phyloP scores from a whole-genome alignment of 2,888 invertebrate species.

The Malthinus flaveolus region DNA sequence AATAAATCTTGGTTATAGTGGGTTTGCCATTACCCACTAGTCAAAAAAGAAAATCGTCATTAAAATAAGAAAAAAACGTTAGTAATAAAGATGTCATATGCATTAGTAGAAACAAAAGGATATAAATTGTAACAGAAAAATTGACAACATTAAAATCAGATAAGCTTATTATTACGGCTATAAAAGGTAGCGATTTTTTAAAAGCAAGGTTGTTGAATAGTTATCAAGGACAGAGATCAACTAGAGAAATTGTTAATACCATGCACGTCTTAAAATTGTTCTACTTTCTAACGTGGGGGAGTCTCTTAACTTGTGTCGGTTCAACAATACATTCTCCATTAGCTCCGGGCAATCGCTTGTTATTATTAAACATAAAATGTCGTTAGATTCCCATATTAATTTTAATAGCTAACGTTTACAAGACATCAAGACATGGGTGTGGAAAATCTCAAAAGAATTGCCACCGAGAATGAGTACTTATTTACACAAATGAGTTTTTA shows the following conservation, averaged over 20 bases:
- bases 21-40: too few relatives aligned
- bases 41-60: too few relatives aligned
- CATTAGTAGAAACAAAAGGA: conserved; percentile 1
- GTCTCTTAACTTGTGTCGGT: conserved; percentile 12
- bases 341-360: not conserved
- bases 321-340: conserved; percentile 5
- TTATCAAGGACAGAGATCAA: conserved; percentile 37
- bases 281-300: conserved; percentile 36
- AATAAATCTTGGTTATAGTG: too few relatives aligned
- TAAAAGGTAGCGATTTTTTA: conserved; percentile 6
- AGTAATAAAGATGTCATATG: conserved; percentile 2
- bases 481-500: too few relatives aligned
- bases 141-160: not conserved
- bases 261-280: conserved; percentile 14
- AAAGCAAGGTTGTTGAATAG: conserved; percentile 25
- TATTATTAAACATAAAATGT: conserved; percentile 7
- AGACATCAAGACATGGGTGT: not conserved
- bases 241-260: conserved; percentile 29
- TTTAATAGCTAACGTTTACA: conserved; percentile 2
- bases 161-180: not conserved
- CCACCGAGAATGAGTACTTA: not conserved
- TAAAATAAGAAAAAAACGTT: not conserved
- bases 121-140: conserved; percentile 5
- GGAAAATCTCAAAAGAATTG: not conserved
- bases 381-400: conserved; percentile 5